phyloP scores from a whole-genome alignment of 2,113 vertebrate species.

The Microtus ochrogaster region DNA sequence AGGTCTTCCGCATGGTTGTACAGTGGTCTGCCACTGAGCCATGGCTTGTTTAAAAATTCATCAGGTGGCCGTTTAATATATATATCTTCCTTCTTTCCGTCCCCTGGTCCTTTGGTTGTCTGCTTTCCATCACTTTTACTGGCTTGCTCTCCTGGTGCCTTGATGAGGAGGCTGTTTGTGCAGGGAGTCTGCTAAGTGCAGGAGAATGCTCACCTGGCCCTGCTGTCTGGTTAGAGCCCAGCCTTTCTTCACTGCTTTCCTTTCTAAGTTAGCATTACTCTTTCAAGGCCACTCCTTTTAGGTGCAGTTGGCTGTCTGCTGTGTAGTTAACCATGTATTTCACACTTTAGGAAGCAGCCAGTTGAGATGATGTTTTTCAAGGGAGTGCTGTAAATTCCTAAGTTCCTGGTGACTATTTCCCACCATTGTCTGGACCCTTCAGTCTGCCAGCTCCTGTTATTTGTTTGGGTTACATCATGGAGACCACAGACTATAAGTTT shows the following conservation, averaged over 20 bases:
- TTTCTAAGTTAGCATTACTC: neutral
- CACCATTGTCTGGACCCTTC: neutral
- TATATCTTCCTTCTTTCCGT: neutral
- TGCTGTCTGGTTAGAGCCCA: neutral
- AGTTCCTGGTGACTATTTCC: neutral
- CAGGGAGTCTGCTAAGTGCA: no score
- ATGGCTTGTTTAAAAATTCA: neutral
- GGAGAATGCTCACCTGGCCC: neutral
- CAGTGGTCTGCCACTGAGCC: neutral
- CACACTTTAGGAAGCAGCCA: neutral
- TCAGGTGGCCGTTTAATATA: neutral
- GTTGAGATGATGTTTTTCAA: neutral
- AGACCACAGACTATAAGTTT: neutral
- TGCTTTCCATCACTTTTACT: neutral
- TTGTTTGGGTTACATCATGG: neutral
- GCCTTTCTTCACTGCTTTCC: accelerated
- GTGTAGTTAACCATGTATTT: neutral
- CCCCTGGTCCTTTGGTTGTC: no score
- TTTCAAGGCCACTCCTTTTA: neutral
- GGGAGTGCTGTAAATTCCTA: neutral
- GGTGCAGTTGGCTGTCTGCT: neutral
- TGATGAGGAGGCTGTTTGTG: neutral
- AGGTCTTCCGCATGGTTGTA: neutral
- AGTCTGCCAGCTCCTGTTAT: neutral
- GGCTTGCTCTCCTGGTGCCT: neutral